These are phyloP conservation scores for Schrankia costaestrigalis DNA, from an alignment of 2,888 invertebrate genomes.

Conservation along the genomic window DNA sequence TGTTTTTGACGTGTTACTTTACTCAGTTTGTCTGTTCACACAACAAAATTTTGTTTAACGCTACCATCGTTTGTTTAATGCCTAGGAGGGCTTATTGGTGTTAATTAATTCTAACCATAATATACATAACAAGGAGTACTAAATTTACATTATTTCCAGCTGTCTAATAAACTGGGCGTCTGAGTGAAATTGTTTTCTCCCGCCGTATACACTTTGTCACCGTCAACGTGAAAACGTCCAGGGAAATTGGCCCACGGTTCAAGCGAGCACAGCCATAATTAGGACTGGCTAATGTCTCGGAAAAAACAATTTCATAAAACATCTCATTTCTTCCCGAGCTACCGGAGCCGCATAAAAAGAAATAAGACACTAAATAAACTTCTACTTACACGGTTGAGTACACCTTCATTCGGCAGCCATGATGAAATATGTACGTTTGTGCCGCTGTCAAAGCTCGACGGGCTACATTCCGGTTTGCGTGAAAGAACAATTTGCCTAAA, in stretches of 20 bases:
- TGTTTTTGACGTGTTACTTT: constrained; percentile 14
- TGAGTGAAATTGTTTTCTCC: constrained; percentile 61
- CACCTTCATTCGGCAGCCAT: constrained; percentile 53
- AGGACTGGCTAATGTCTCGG: constrained; percentile 74
- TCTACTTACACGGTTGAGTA: constrained; percentile 62
- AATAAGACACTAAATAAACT: constrained; percentile 73
- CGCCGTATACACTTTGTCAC: constrained; percentile 66
- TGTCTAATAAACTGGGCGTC: constrained; percentile 58
- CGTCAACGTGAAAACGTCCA: constrained; percentile 70
- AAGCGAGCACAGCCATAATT: constrained; percentile 63
- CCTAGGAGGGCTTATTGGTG: constrained; percentile 20
- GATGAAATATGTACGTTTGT: constrained; percentile 42
- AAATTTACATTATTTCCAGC: constrained; percentile 59
- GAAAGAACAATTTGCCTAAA: constrained; percentile 56
- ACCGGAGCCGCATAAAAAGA: constrained; percentile 62
- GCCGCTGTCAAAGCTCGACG: constrained; percentile 40
- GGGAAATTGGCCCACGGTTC: constrained; percentile 66
- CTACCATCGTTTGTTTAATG: constrained; percentile 18
- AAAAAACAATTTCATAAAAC: constrained; percentile 79
- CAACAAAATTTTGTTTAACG: constrained; percentile 18
- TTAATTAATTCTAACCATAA: constrained; percentile 31
- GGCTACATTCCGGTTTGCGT: constrained; percentile 54
- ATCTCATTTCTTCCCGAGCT: constrained; percentile 59
- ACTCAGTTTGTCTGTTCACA: constrained; percentile 10
- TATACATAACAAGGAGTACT: constrained; percentile 33